These are phyloP conservation scores for Gallinago jamesoni DNA, from an alignment of 2,113 vertebrate species.

Conservation along the genomic window DNA sequence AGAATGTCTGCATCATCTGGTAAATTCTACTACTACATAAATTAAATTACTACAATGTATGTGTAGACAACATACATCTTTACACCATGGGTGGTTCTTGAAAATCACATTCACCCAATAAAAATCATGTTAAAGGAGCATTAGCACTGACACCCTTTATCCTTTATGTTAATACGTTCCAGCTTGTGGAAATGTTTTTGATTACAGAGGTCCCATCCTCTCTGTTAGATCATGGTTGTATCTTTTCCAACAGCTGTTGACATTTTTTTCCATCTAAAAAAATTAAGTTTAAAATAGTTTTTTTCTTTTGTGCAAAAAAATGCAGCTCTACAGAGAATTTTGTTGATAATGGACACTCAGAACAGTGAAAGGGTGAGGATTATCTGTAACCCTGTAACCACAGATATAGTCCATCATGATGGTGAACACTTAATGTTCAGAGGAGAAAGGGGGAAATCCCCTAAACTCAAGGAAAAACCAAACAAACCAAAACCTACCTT, in stretches of 20 bases:
- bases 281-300: neutral
- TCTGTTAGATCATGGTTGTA: constrained; percentile 48
- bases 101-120: constrained; percentile 35
- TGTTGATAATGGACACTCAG: neutral
- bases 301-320: neutral
- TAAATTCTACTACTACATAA: neutral
- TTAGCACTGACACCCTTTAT: constrained; percentile 51
- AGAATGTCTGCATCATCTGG: neutral
- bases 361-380: neutral
- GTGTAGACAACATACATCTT: constrained; percentile 32
- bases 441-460: neutral
- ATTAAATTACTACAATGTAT: neutral
- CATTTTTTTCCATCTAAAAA: neutral
- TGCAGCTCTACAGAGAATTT: neutral
- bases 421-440: neutral
- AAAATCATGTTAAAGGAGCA: constrained; percentile 39
- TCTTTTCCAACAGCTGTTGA: constrained; percentile 54
- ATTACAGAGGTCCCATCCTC: constrained; percentile 49
- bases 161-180: constrained; percentile 34
- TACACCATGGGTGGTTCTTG: constrained; percentile 24
- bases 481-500: neutral
- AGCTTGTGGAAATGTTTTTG: constrained; percentile 60
- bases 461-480: neutral
- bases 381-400: neutral
- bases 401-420: neutral